Evolutionary conservation across 1,140 invertebrate species (phyloP), one percentile per base, ranked within the genome.

Genomic region (Sminthurides bifidus): DNA sequence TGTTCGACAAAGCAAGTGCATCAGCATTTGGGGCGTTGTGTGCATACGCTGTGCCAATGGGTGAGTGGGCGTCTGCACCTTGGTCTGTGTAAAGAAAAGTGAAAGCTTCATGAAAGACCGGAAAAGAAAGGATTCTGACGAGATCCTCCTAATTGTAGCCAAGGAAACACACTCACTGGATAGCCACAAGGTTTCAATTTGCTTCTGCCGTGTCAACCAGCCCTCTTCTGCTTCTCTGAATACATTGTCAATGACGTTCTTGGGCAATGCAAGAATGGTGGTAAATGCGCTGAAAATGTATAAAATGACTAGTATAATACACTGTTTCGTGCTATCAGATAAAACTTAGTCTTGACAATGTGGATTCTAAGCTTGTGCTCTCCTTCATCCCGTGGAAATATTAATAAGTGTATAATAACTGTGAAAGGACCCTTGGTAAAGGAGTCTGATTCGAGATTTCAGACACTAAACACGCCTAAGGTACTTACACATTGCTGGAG

Each of bases 21-120:
- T 86, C 81, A 67, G 80, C 77, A 67, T 87, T 92, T 1, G 88
- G 86, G 64, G 90, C 86, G 35, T 84, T 87, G 71, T 92, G 90
- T 8, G 86, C 87, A 0, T 85, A 87, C 15, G 85, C 85, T 0
- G 81, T 87, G 3, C 87, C 87, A n/a, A 81, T 76, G 3, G 87
- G 79, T 1, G 87, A 91, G 66, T 86, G 85, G 0, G 86, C 83
- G 69, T 90, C 86, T 0, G 84, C 79, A 63, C 81, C 82, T 58
- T 81, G 80, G 52, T 51, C 53, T 58, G 17, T 35, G 52, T 31
- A 50, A 23, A 37, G 12, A 21, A 51, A 48, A 48, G 15, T 31
- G 14, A 23, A 54, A 23, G 3, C 29, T 45, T 23, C 10, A 46
- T 48, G 8, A 29, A 27, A n/a, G 26, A n/a, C n/a, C n/a, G n/a